phyloP scores from a whole-genome alignment of 2,797 vertebrate genomes.

The Parauchenoglanis ngamensis region DNA sequence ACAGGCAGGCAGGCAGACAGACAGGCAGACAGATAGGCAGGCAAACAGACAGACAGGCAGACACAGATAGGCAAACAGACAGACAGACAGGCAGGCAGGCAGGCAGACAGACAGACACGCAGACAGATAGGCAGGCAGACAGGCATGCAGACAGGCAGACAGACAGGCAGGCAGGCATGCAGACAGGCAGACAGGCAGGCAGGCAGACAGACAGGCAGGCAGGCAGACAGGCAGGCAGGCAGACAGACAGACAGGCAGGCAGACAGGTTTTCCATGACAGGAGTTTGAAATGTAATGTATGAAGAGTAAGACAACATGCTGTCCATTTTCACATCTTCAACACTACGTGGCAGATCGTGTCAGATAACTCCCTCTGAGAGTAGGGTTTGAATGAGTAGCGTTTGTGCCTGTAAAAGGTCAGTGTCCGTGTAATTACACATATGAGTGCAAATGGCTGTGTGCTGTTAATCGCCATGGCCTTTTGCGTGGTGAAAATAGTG shows the following conservation, averaged over 20 bases:
- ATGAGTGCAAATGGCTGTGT: constrained; percentile 31
- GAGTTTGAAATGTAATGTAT: neutral
- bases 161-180: no score
- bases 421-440: constrained; percentile 30
- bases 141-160: no score
- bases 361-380: neutral
- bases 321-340: neutral
- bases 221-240: no score
- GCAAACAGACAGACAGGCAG: no score
- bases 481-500: constrained; percentile 40
- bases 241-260: neutral
- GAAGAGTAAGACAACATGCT: neutral
- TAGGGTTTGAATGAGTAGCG: neutral
- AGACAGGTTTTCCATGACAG: neutral
- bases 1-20: no score
- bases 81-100: no score
- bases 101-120: no score
- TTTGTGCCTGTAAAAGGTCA: constrained; percentile 34
- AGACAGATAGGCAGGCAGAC: no score
- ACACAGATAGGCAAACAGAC: no score
- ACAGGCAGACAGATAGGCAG: no score
- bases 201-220: no score
- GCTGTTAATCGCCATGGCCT: constrained; percentile 51
- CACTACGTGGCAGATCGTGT: neutral
- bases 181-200: no score